Evolutionary conservation across 64 coral and sea anemone species (phyloP), one percentile per base, ranked within the genome.

Genomic region (Montipora efflorescens): DNA sequence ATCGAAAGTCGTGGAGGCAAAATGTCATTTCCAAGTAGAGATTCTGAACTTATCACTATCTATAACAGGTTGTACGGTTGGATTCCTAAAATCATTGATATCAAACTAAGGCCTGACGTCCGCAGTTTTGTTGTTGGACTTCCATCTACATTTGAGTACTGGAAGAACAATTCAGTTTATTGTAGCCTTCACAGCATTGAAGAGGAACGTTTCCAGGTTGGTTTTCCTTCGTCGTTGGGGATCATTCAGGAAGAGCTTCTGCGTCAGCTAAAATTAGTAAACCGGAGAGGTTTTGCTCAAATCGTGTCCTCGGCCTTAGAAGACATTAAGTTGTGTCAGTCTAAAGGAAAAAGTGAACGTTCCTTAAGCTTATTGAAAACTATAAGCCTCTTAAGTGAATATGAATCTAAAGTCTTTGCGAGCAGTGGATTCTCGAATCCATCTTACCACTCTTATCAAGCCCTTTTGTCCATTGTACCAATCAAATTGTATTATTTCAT

Each of bases 1-100:
- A 64, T 83, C 66, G 16, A 83, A 66, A 64, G 13, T 13, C 80
- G 47, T 5, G 80, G 80, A 25, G 80, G 80, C 46, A 4, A 66
- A 36, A 83, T 66, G 59, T 36, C 14, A 83, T 83, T 66, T 43
- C 80, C 80, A 5, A 64, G 25, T 0, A 46, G 46, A 14, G 59
- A 83, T 8, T 57, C 57, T 45, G 80, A 83, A 18, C 45, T 45
- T 46, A 66, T 66, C 66, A 11, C 46, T 18, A 83, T 83, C 4
- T 58, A 66, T 36, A 83, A 59, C 57, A n/a, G 80, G 2, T 19
- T 83, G 1, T 48, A 66, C 47, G 80, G 80, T 14, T 53, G 43
- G 43, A 79, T 19, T 52, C 47, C 47, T 19, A 19, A n/a, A 36
- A 36, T 36, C 28, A 36, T 36, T 4, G 23, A 66, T 3, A 46